Evolutionary conservation across 2,888 invertebrate species (phyloP).

Genomic region (Pseudolycoriella hygida): DNA sequence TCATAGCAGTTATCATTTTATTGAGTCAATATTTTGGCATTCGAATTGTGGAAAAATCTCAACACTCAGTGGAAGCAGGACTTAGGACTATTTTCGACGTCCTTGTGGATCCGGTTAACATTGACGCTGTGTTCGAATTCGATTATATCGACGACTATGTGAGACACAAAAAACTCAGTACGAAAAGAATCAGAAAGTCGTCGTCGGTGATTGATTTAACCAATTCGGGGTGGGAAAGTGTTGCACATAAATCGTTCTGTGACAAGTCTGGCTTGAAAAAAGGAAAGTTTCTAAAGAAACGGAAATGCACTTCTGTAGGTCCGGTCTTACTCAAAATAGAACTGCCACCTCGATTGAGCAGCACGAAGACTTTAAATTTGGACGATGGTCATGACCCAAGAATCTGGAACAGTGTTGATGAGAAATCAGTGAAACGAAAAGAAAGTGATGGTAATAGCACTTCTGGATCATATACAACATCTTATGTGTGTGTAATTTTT

Average conservation of each 20-base stretch:
- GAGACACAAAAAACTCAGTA: neutral
- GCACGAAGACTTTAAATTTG: constrained; percentile 1
- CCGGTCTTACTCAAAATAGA: constrained; percentile 19
- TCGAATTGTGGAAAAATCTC: constrained; percentile 4
- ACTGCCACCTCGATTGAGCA: neutral
- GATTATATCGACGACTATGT: neutral
- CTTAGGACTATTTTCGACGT: neutral
- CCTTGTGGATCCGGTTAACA: constrained; percentile 2
- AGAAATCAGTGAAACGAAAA: neutral
- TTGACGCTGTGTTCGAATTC: neutral
- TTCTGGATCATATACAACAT: neutral
- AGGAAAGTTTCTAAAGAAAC: constrained; percentile 14
- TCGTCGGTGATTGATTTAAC: neutral
- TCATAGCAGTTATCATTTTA: constrained; percentile 7
- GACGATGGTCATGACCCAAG: neutral
- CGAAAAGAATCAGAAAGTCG: neutral
- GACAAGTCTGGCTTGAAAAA: neutral
- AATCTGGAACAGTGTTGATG: neutral
- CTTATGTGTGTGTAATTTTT: constrained; percentile 1
- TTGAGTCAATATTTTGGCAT: constrained; percentile 8
- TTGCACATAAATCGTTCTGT: neutral
- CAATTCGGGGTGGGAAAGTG: neutral
- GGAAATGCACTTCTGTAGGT: constrained; percentile 26
- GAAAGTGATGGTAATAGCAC: neutral
- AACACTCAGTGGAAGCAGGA: neutral